Conservation (phyloP, 2,888 invertebrate genomes). For the Nemoura dubitans region DNA sequence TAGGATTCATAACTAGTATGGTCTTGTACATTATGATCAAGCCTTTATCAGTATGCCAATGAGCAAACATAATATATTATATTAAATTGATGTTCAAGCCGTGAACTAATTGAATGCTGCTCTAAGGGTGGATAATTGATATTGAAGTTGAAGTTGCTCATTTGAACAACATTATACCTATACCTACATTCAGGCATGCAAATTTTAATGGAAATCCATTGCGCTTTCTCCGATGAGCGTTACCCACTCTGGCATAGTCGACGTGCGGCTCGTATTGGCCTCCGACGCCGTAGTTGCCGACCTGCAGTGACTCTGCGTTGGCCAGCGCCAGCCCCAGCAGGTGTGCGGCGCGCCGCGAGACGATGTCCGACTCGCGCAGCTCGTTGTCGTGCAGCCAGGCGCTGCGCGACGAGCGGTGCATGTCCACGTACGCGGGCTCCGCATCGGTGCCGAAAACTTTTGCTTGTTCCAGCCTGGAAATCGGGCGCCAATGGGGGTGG, state of each 20-base stretch:
- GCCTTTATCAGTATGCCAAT: too few relatives aligned
- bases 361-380: constrained; percentile 74
- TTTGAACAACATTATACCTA: too few relatives aligned
- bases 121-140: too few relatives aligned
- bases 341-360: constrained; percentile 82
- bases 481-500: neutral
- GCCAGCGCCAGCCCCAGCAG: constrained; percentile 78
- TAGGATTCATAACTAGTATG: too few relatives aligned
- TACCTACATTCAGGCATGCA: too few relatives aligned
- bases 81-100: too few relatives aligned
- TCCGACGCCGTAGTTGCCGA: constrained; percentile 98
- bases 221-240: too few relatives aligned
- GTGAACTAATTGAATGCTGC: too few relatives aligned
- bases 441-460: neutral
- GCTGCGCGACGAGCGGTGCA: constrained; percentile 62
- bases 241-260: constrained; percentile 76
- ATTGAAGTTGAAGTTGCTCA: too few relatives aligned
- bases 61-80: too few relatives aligned
- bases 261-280: constrained; percentile 99
- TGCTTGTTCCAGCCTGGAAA: neutral
- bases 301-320: constrained; percentile 96
- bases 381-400: constrained; percentile 93
- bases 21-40: too few relatives aligned
- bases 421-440: neutral
- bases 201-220: too few relatives aligned